A percentile compares a stretch with the other conserved stretches of the same genome.
Evolutionary conservation across 2,797 vertebrate genomes (phyloP).

Genomic region (Darevskia mixta): DNA sequence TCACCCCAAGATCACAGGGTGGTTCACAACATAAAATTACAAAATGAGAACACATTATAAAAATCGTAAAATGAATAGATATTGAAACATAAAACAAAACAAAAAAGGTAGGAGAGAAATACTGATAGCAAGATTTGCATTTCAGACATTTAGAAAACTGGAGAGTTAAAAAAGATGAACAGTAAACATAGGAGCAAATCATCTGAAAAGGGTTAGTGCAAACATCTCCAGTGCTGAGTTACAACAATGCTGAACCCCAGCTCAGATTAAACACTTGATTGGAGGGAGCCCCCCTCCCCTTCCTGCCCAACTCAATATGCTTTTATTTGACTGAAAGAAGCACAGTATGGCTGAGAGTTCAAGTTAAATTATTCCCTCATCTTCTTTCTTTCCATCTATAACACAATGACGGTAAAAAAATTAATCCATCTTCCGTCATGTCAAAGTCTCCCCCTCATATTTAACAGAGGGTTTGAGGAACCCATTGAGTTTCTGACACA

Average conservation of each 20-base stretch:
- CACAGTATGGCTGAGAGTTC: slow-evolving; percentile 4
- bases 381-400: slow-evolving; percentile 41
- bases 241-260: not conserved
- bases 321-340: slow-evolving; percentile 11
- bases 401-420: slow-evolving; percentile 54
- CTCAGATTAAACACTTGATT: not conserved
- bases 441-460: slow-evolving; percentile 63
- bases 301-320: not conserved
- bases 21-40: no score
- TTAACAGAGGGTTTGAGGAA: slow-evolving; percentile 71
- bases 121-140: no score
- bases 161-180: no score
- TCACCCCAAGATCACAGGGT: no score
- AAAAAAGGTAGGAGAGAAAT: no score
- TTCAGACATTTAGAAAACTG: no score
- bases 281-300: not conserved
- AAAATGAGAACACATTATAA: no score
- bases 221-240: not conserved
- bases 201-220: not conserved
- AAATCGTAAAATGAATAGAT: no score
- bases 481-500: slow-evolving; percentile 72
- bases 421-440: slow-evolving; percentile 62
- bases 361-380: slow-evolving; percentile 62
- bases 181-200: not conserved
- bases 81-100: no score